phyloP scores from a whole-genome alignment of 2,797 vertebrate species.

The Acrocephalus scirpaceus region DNA sequence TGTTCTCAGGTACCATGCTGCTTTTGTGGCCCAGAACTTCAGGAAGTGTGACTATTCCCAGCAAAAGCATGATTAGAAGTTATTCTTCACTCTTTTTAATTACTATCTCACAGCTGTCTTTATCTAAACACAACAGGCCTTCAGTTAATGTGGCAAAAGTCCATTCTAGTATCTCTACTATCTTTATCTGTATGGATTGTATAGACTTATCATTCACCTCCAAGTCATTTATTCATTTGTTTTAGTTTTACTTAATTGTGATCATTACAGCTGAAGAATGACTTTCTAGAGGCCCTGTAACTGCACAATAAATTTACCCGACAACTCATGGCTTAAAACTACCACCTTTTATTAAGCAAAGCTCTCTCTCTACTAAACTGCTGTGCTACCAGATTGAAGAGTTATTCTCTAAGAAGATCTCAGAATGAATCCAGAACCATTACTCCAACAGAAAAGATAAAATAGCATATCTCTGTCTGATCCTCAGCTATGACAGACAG shows the following conservation, averaged over 20 bases:
- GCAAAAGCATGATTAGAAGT: background rate
- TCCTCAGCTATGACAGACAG: background rate
- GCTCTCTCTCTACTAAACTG: background rate
- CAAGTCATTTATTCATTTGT: background rate
- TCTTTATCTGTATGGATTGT: background rate
- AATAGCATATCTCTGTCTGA: background rate
- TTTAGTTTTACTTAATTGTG: background rate
- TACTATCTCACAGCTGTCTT: background rate
- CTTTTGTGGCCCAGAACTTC: background rate
- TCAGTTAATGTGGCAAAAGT: background rate
- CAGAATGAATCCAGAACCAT: background rate
- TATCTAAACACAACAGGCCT: background rate
- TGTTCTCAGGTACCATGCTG: background rate
- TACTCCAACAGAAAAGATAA: background rate
- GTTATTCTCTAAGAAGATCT: background rate
- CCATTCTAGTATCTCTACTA: background rate
- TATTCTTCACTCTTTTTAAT: background rate
- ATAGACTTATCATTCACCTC: background rate
- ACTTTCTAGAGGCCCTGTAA: background rate
- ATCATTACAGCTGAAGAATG: background rate
- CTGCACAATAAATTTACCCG: background rate
- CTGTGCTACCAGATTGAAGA: background rate
- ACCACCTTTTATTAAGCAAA: background rate
- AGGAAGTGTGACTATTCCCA: background rate
- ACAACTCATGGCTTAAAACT: background rate